phyloP scores from a whole-genome alignment of 1,140 invertebrate genomes.

The Philaenus spumarius region DNA sequence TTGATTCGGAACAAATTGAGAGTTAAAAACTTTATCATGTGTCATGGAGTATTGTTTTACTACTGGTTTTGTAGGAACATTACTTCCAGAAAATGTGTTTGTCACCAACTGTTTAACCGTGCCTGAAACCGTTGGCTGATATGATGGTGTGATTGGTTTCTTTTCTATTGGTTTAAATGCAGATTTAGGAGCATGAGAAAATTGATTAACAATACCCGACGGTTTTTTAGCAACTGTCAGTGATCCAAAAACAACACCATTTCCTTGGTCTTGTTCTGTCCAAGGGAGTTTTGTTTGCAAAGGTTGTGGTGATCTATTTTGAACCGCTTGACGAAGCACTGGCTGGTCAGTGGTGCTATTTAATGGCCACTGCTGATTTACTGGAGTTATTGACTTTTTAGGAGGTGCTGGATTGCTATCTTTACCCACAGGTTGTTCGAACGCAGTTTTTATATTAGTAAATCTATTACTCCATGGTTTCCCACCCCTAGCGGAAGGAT shows the following conservation, averaged over 20 bases:
- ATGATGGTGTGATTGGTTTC: slow-evolving; percentile 35
- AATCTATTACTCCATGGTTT: slow-evolving; percentile 68
- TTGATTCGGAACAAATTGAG: background rate
- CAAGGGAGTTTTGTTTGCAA: slow-evolving; percentile 35
- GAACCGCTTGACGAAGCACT: slow-evolving; percentile 8
- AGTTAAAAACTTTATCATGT: slow-evolving; percentile 11
- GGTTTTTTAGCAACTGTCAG: slow-evolving; percentile 41
- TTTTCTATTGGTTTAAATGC: slow-evolving; percentile 54
- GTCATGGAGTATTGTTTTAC: slow-evolving; percentile 14
- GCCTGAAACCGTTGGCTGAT: slow-evolving; percentile 40
- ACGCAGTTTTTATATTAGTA: slow-evolving; percentile 77
- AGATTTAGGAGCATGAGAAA: slow-evolving; percentile 62
- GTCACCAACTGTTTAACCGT: slow-evolving; percentile 33
- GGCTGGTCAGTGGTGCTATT: background rate
- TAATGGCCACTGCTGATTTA: background rate
- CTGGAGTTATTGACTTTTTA: background rate
- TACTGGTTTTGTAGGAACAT: slow-evolving; percentile 17
- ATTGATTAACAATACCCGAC: slow-evolving; percentile 51
- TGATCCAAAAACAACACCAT: slow-evolving; percentile 38
- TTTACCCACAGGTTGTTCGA: slow-evolving; percentile 48
- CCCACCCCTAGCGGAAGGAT: slow-evolving; percentile 33
- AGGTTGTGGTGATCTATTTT: slow-evolving; percentile 15
- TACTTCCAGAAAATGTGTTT: slow-evolving; percentile 28
- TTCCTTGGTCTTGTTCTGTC: slow-evolving; percentile 30
- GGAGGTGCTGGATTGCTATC: slow-evolving; percentile 3